A percentile compares a stretch with the other conserved stretches of the same genome.
phyloP scores from a whole-genome alignment of 1,140 invertebrate genomes.

The Chrysoperla carnea region DNA sequence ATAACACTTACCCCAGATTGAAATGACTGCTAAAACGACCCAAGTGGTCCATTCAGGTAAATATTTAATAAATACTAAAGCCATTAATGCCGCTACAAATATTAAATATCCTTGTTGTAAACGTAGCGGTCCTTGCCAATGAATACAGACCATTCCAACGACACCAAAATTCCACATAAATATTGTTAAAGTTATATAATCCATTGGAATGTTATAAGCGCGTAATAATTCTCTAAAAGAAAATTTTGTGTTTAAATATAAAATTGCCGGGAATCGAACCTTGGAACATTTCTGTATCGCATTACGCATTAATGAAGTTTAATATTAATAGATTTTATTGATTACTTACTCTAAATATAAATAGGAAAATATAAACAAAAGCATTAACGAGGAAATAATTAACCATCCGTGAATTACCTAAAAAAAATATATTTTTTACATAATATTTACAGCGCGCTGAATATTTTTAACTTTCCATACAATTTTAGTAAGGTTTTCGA shows the following conservation, averaged over 20 bases:
- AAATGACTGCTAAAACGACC: constrained; percentile 91
- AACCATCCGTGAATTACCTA: constrained; percentile 87
- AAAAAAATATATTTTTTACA: constrained; percentile 5
- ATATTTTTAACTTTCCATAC: neutral
- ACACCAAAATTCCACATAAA: constrained; percentile 98
- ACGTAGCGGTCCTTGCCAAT: constrained; percentile 91
- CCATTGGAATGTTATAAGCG: constrained; percentile 92
- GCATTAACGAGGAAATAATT: constrained; percentile 84
- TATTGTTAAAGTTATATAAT: constrained; percentile 75
- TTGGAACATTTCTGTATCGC: neutral
- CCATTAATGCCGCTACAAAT: constrained; percentile 92
- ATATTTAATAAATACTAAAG: constrained; percentile 98
- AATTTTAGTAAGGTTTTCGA: too few relatives aligned
- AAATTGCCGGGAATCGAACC: too few relatives aligned
- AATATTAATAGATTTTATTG: neutral
- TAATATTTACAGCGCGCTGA: neutral
- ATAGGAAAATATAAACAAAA: constrained; percentile 89
- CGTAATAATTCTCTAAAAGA: constrained; percentile 71
- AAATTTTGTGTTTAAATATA: too few relatives aligned
- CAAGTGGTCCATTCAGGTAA: constrained; percentile 98
- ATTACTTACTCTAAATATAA: constrained; percentile 80
- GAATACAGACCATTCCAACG: constrained; percentile 94
- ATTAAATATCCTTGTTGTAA: constrained; percentile 96
- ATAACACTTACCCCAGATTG: constrained; percentile 94
- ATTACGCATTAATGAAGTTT: constrained; percentile 1